Evolutionary conservation across 2,113 vertebrate species (phyloP).

Genomic region (Boulengeromyrus knoepffleri): DNA sequence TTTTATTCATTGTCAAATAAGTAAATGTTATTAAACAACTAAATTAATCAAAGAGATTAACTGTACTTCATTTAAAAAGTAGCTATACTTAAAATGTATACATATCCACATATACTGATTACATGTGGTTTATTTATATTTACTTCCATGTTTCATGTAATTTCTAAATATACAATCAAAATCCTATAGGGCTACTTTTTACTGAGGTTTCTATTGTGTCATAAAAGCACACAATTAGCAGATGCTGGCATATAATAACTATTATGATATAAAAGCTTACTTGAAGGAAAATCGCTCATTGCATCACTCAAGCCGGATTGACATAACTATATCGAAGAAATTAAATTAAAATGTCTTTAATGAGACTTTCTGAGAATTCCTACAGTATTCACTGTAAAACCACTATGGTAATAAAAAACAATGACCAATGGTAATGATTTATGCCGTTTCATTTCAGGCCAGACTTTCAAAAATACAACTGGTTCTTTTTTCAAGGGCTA

Average conservation of each 20-base stretch:
- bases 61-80: background rate
- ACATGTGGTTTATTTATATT: background rate
- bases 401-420: slow-evolving; percentile 56
- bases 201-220: background rate
- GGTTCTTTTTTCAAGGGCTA: slow-evolving; percentile 20
- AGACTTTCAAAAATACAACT: slow-evolving; percentile 23
- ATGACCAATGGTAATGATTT: slow-evolving; percentile 69
- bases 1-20: background rate
- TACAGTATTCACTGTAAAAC: slow-evolving; percentile 49
- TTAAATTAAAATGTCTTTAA: slow-evolving; percentile 63
- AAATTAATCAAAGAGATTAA: background rate
- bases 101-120: background rate
- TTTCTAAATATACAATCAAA: background rate
- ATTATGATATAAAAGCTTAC: slow-evolving; percentile 31
- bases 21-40: background rate
- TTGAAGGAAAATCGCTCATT: slow-evolving; percentile 45
- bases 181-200: background rate
- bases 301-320: slow-evolving; percentile 58
- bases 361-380: slow-evolving; percentile 64
- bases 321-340: slow-evolving; percentile 56
- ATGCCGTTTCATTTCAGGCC: slow-evolving; percentile 45
- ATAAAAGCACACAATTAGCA: background rate
- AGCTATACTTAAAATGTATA: background rate
- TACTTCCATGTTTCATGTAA: background rate
- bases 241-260: background rate